Percentiles rank a stretch among this genome's conserved stretches.
These are phyloP conservation scores for Styela clava DNA, from an alignment of 23 tunicate genomes.

Conservation along the genomic window DNA sequence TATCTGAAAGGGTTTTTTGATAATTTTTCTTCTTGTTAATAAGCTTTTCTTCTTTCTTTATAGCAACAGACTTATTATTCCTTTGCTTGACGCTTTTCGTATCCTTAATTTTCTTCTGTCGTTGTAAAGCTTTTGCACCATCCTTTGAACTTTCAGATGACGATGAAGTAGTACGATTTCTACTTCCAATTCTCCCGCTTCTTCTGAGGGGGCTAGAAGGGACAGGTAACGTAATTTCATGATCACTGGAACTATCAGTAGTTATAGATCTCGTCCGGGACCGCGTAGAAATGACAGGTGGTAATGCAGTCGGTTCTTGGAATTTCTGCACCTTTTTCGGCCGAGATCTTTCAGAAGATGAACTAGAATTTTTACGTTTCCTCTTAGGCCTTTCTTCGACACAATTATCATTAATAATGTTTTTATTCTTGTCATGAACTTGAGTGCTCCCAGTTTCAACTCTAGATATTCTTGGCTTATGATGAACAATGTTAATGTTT, in stretches of 20 bases:
- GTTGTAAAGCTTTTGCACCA: background rate
- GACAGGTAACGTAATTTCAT: background rate
- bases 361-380: background rate
- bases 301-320: background rate
- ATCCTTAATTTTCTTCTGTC: background rate
- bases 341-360: background rate
- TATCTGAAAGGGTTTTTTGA: background rate
- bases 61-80: background rate
- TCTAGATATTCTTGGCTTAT: background rate
- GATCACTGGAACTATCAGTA: background rate
- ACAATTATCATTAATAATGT: background rate
- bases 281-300: background rate
- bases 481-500: background rate
- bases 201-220: background rate
- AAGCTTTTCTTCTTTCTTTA: background rate
- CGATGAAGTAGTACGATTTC: slow-evolving; percentile 1
- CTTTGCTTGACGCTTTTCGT: background rate
- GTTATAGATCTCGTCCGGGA: background rate
- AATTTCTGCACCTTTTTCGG: background rate
- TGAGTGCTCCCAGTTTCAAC: background rate
- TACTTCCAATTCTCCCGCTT: background rate
- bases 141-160: background rate
- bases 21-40: background rate
- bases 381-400: background rate
- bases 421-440: background rate